phyloP scores from a whole-genome alignment of 1,140 invertebrate genomes.

The Brachionus plicatilis region DNA sequence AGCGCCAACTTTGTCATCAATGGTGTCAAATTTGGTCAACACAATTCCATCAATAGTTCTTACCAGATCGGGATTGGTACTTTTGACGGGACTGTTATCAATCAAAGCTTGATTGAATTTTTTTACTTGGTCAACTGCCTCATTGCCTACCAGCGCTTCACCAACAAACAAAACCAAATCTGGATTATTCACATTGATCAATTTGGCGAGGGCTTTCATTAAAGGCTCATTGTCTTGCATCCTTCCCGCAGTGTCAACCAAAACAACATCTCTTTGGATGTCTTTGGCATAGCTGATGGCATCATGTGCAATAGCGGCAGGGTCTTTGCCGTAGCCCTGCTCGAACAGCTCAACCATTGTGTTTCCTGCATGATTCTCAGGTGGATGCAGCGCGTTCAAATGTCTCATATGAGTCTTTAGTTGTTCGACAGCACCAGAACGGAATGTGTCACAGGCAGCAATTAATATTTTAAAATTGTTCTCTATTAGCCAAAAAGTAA shows the following conservation, averaged over 20 bases:
- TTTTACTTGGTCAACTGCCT: constrained; percentile 95
- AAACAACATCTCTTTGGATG: constrained; percentile 67
- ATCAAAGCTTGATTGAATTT: constrained; percentile 94
- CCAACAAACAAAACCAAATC: constrained; percentile 97
- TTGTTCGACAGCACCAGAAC: constrained; percentile 97
- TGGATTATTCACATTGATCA: constrained; percentile 82
- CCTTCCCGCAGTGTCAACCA: constrained; percentile 94
- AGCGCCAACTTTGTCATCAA: constrained; percentile 97
- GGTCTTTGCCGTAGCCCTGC: constrained; percentile 84
- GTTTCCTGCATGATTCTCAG: constrained; percentile 58
- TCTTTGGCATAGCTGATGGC: constrained; percentile 72
- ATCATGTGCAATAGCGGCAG: constrained; percentile 92
- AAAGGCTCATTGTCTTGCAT: constrained; percentile 99
- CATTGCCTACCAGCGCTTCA: constrained; percentile 98
- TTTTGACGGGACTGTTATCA: constrained; percentile 64
- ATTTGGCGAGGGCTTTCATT: constrained; percentile 88
- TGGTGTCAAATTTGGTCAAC: constrained; percentile 96
- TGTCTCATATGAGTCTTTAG: constrained; percentile 87
- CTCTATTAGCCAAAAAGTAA: constrained; percentile 98
- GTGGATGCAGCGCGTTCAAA: constrained; percentile 85
- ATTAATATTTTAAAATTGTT: constrained; percentile 92
- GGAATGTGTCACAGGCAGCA: constrained; percentile 97
- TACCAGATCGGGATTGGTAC: constrained; percentile 67
- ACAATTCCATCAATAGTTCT: constrained; percentile 87
- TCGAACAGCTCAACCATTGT: constrained; percentile 90